Evolutionary conservation across 2,797 vertebrate genomes (phyloP), one percentile per base, ranked within the genome.

Genomic region (Sebastes steindachneri): DNA sequence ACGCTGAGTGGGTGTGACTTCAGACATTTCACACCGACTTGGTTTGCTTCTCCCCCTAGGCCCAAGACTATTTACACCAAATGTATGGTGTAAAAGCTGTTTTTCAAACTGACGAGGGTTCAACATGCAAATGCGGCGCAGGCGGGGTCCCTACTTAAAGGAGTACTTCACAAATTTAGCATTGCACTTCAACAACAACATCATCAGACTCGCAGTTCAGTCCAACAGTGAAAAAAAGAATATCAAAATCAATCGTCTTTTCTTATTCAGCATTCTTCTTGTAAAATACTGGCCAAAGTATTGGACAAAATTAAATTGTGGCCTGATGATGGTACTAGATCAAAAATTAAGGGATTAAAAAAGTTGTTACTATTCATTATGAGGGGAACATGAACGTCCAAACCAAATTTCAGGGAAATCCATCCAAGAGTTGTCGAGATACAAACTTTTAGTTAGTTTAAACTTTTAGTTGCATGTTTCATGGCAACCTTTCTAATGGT

Each of bases 1-100:
- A 69, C 53, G 54, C 45, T 9, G 58, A 62, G 79, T 7, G 75
- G 79, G 82, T 73, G 71, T 75, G 35, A 84, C 86, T 77, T 41
- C 28, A 51, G 58, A 67, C 51, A 70, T 77, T 82, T 79, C 25
- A 82, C 66, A 69, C 67, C 63, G 14, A 21, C 55, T 80, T 54
- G 53, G 21, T 54, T 66, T 69, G 57, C 80, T 68, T 66, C 25
- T 25, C 64, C 55, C 55, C 15, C 0, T 14, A 21, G 12, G 60
- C 54, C 17, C 55, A 2, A 60, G 26, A 74, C 48, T 37, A 62
- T 68, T 78, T 51, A 53, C 48, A 82, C 29, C 58, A 51, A 77
- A 59, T 15, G 23, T 3, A 35, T 25, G 31, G 57, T 51, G 70
- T 41, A 11, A 66, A 73, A 78, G 58, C 14, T 1, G 21, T 60